Conservation (phyloP, 2,113 vertebrate species). For the Deroptyus accipitrinus region DNA sequence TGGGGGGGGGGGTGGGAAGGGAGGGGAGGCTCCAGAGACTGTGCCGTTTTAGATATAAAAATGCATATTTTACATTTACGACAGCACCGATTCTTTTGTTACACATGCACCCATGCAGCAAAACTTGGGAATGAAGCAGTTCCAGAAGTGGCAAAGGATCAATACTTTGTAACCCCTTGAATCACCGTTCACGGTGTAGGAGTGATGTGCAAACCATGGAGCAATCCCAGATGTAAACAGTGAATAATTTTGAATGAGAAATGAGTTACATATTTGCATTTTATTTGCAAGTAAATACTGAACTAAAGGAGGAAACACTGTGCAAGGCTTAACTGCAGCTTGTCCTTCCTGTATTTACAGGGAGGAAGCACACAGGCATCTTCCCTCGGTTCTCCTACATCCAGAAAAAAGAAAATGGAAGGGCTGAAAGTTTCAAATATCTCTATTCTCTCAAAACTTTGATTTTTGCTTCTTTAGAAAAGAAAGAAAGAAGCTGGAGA, state of each 20-base stretch:
- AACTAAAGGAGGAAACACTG: neutral
- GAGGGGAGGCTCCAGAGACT: too few species aligned
- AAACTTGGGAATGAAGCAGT: neutral
- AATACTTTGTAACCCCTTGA: neutral
- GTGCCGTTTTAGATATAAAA: neutral
- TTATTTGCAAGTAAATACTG: neutral
- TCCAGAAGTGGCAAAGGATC: neutral
- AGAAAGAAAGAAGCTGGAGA: neutral
- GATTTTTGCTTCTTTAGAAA: neutral
- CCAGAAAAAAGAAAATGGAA: neutral
- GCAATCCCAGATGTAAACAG: neutral
- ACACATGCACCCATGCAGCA: neutral
- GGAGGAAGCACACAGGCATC: fast-evolving
- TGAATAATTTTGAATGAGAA: neutral
- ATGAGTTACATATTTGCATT: neutral
- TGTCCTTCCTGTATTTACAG: neutral
- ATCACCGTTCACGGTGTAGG: fast-evolving
- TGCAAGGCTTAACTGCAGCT: neutral
- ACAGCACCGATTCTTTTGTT: neutral
- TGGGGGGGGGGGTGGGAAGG: too few species aligned
- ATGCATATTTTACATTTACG: neutral
- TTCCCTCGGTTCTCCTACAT: neutral
- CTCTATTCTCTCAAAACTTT: neutral
- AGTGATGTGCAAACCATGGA: neutral
- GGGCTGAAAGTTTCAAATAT: neutral